Conservation (phyloP, 2,888 invertebrate genomes). For the Empis livida region DNA sequence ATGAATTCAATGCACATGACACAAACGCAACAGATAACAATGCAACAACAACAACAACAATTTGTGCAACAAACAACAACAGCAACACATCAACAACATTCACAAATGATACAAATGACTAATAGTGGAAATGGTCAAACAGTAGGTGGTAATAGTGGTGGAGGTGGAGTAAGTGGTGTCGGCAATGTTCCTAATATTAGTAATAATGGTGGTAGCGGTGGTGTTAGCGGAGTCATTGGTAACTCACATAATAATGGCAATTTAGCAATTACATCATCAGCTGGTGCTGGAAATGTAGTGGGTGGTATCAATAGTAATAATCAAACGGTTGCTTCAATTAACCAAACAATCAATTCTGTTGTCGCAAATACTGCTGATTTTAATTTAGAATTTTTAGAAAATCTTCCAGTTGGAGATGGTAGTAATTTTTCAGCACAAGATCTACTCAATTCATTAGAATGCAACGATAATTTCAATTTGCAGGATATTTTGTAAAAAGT, state of each 20-base stretch:
- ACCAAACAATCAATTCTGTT: constrained; percentile 34
- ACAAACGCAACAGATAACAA: constrained; percentile 52
- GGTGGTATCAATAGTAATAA: no score
- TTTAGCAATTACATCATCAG: constrained; percentile 9
- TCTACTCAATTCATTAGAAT: constrained; percentile 66
- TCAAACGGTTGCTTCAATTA: constrained; percentile 26
- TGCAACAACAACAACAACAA: constrained; percentile 36
- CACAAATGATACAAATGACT: constrained; percentile 30
- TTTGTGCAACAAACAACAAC: constrained; percentile 30
- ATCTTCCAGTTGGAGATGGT: constrained; percentile 62
- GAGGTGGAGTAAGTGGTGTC: not conserved
- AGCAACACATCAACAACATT: constrained; percentile 30
- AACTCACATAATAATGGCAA: constrained; percentile 3
- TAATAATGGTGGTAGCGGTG: constrained; percentile 11
- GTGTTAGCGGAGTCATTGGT: not conserved
- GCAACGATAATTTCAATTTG: constrained; percentile 53
- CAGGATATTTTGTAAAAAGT: constrained; percentile 46
- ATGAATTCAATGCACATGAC: constrained; percentile 57
- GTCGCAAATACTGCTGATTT: constrained; percentile 46
- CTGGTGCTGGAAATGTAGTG: not conserved
- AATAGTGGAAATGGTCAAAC: constrained; percentile 6
- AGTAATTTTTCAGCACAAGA: constrained; percentile 70
- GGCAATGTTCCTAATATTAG: constrained; percentile 9
- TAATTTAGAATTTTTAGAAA: constrained; percentile 75
- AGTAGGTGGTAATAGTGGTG: not conserved